Base-by-base conservation (phyloP, 1,140 invertebrate species). In the Platyscapa corneri region DNA sequence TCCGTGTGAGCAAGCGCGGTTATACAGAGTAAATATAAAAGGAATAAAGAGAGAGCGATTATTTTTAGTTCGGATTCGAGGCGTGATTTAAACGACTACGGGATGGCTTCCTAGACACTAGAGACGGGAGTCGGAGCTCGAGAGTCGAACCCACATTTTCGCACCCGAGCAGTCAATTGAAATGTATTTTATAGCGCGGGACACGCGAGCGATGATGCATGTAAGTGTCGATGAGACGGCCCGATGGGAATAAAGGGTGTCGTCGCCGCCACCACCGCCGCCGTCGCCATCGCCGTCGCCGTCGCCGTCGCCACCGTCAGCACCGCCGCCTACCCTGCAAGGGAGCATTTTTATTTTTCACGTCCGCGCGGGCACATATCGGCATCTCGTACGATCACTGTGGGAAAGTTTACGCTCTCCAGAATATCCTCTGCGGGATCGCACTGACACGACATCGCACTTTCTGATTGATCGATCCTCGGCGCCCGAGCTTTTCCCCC, bases 401-500 rank as follows among this genome's bases (percentile, higher is more conserved):
- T 20, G 23, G 20, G n/a, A 37, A 60, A 78, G 75, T 56, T 84
- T 78, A 74, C 49, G 30, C 65, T 72, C 76, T 37, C 34, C 60
- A 78, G 84, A 30, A 67, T 81, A 86, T 86, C 75, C 60, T 82
- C 80, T 7, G 30, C 56, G 65, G 77, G 34, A 74, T 65, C 82
- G 20, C n/a, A 16, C 39, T 14, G 75, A 84, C 64, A 86, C 72
- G 84, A 70, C 74, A 83, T 86, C 42, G 80, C 84, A 78, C 85
- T 82, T 46, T 82, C 74, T 83, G 80, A 83, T 86, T 79, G 85
- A 86, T 86, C 75, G 80, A 83, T 78, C 49, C 74, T 34, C 74
- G 20, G 64, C 0, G 34, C 64, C 74, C 7, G 30, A 42, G 39
- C 64, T 3, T 23, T 49, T 14, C 27, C 27, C 34, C 34, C 37